phyloP scores from a whole-genome alignment of 2,113 vertebrate genomes.

The Xenopus borealis region DNA sequence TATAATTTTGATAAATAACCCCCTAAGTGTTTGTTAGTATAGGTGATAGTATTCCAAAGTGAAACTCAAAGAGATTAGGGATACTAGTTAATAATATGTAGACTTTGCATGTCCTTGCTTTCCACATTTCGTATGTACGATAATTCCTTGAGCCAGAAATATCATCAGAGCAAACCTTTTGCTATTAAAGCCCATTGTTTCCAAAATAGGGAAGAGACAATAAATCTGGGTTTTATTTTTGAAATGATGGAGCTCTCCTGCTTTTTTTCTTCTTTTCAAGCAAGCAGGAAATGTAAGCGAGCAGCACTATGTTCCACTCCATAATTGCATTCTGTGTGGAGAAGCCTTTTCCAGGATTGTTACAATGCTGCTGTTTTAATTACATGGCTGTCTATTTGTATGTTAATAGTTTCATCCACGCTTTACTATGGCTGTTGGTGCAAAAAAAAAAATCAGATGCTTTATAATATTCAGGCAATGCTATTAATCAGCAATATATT shows the following conservation, averaged over 20 bases:
- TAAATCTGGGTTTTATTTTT: slow-evolving; percentile 8
- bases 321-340: slow-evolving; percentile 60
- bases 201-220: background rate
- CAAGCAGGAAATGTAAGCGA: slow-evolving; percentile 52
- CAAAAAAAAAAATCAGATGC: slow-evolving; percentile 67
- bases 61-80: background rate
- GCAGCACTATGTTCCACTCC: slow-evolving; percentile 50
- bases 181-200: background rate
- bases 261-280: slow-evolving; percentile 53
- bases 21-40: too few species aligned
- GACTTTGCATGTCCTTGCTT: background rate
- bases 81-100: background rate
- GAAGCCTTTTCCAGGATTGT: slow-evolving; percentile 56
- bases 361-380: slow-evolving; percentile 65
- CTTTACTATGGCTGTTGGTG: slow-evolving; percentile 66
- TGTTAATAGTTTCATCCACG: slow-evolving; percentile 69
- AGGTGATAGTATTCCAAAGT: background rate
- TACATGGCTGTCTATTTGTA: slow-evolving; percentile 70
- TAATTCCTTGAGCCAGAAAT: slow-evolving; percentile 17
- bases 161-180: background rate
- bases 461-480: slow-evolving; percentile 58
- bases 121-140: background rate
- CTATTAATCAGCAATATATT: slow-evolving; percentile 59
- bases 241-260: slow-evolving; percentile 47
- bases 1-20: too few species aligned